Evolutionary conservation across 1,140 invertebrate genomes (phyloP).

Genomic region (Calosoma granatense): DNA sequence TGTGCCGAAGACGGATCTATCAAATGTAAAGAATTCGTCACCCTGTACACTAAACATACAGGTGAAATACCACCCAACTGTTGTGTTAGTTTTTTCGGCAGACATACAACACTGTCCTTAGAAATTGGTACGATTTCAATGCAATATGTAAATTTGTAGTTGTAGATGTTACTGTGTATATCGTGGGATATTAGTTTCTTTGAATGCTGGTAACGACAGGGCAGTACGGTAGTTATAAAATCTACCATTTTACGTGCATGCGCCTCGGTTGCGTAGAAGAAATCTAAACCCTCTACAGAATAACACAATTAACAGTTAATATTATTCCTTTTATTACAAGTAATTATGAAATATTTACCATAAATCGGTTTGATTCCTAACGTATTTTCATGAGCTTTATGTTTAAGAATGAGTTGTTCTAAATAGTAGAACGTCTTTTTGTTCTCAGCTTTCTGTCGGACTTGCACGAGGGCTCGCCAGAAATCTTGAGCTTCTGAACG

Average conservation of each 20-base stretch:
- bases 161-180: constrained; percentile 91
- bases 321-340: not conserved
- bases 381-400: constrained; percentile 85
- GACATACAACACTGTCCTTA: constrained; percentile 91
- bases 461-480: constrained; percentile 87
- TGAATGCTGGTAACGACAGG: constrained; percentile 76
- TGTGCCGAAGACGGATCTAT: constrained; percentile 91
- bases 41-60: constrained; percentile 80
- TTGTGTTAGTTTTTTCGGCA: constrained; percentile 79
- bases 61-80: constrained; percentile 87
- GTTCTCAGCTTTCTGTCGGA: constrained; percentile 79
- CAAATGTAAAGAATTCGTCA: constrained; percentile 81
- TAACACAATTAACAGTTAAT: constrained; percentile 15
- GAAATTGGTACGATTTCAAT: constrained; percentile 96
- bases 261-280: constrained; percentile 84
- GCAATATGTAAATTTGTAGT: constrained; percentile 90
- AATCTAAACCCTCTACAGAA: constrained; percentile 85
- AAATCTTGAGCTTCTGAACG: constrained; percentile 94
- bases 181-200: constrained; percentile 97
- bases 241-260: constrained; percentile 93
- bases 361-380: constrained; percentile 88
- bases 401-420: constrained; percentile 94
- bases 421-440: constrained; percentile 98
- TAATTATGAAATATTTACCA: constrained; percentile 43
- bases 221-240: constrained; percentile 80